A percentile compares a stretch with the other conserved stretches of the same genome.
Conservation (phyloP, 2,888 invertebrate species). For the Leptarthrus brevirostris region DNA sequence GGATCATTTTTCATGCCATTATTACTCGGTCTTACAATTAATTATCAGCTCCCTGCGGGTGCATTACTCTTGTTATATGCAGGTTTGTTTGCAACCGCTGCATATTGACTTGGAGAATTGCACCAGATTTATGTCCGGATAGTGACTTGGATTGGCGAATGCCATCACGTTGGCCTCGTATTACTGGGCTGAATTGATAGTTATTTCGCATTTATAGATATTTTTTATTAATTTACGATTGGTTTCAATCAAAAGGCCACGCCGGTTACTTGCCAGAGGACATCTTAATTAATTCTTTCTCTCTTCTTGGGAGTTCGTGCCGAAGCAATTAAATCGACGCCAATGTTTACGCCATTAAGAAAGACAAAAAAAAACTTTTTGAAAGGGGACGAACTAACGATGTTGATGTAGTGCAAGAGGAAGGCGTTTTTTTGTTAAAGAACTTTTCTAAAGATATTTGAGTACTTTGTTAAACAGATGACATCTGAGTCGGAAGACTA, state of each 20-base stretch:
- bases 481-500: too few species aligned
- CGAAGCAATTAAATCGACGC: not conserved
- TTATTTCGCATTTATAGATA: not conserved
- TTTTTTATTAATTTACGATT: conserved; percentile 25
- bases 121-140: conserved; percentile 25
- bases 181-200: conserved; percentile 11
- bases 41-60: conserved; percentile 30
- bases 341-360: not conserved
- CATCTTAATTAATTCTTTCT: conserved; percentile 37
- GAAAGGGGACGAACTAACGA: too few species aligned
- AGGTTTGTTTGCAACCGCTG: conserved; percentile 12
- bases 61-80: conserved; percentile 18
- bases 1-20: conserved; percentile 10
- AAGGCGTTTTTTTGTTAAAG: too few species aligned
- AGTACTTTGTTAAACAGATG: too few species aligned
- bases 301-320: not conserved
- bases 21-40: conserved; percentile 18
- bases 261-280: conserved; percentile 9
- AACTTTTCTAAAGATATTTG: too few species aligned
- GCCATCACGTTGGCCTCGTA: not conserved
- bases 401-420: too few species aligned
- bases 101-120: not conserved
- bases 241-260: conserved; percentile 24
- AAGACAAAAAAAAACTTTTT: too few species aligned
- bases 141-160: not conserved